Base-by-base conservation (phyloP, 2,888 invertebrate genomes). In the Hirtodrosophila cameraria region DNA sequence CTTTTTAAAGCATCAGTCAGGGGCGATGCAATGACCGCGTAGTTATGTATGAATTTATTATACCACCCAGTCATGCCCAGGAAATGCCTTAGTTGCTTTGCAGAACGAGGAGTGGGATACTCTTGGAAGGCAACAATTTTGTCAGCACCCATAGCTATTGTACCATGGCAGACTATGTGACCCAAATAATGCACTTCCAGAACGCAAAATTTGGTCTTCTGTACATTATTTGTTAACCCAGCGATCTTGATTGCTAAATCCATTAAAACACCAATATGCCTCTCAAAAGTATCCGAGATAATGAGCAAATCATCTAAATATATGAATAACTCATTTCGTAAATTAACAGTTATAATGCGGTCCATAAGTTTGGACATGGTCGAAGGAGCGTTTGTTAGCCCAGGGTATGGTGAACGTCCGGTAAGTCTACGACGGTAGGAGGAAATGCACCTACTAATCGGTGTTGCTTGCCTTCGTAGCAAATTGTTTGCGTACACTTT, bases 361-460 rank as follows among this genome's bases (percentile, higher is more conserved):
- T 35, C 43, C 28, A 53, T 53, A n/a, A 36, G n/a, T 12, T 28
- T 16, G 12, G 28, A 33, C 52, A 52, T 43, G 1, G 35, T 42
- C 8, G 36, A 33, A 0, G 53, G 30, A 13, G 15, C 25, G 12
- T 36, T 38, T 1, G 48, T 28, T 4, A 35, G n/a, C 1, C 46
- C 25, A 4, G n/a, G n/a, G n/a, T 18, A 18, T 18, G 18, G 18
- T 2, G 18, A 18, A 18, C 18, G 18, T 18, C 18, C 18, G 18
- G 18, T 18, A 18, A 18, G 4, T 18, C 18, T 18, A 18, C 4
- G 18, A 18, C 4, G 4, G 18, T 18, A 18, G 18, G 2, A 4
- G 18, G 2, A 18, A 4, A 18, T 2, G 18, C 18, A 18, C 18
- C 18, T 18, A 18, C 18, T 18, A 18, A 18, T 18, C 18, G 2